These are phyloP conservation scores for Tylochromis polylepis DNA, from an alignment of 2,113 vertebrate species.

Conservation along the genomic window DNA sequence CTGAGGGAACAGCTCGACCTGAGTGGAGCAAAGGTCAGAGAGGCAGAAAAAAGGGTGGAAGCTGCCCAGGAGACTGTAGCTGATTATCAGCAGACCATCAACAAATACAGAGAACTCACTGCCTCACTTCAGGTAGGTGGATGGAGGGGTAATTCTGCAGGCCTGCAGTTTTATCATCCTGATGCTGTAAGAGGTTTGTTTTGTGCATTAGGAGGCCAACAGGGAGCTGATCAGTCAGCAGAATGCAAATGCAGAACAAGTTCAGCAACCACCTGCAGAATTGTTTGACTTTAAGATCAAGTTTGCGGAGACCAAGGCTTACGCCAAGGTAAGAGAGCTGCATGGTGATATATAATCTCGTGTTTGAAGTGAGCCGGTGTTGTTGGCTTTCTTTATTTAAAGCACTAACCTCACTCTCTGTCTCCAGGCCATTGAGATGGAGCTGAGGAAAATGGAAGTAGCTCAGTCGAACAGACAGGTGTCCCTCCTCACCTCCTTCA, in stretches of 20 bases:
- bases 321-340: conserved; percentile 84
- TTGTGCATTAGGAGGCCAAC: conserved; percentile 81
- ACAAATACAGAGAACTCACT: conserved; percentile 91
- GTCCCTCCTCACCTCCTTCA: conserved; percentile 92
- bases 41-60: conserved; percentile 90
- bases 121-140: conserved; percentile 83
- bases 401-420: neutral
- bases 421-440: conserved; percentile 94
- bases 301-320: conserved; percentile 95
- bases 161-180: neutral
- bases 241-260: conserved; percentile 82
- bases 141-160: neutral
- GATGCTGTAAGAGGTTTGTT: neutral
- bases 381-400: neutral
- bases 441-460: conserved; percentile 96
- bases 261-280: conserved; percentile 87
- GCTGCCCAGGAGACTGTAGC: conserved; percentile 93
- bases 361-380: neutral
- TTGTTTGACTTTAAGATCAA: conserved; percentile 99
- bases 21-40: conserved; percentile 76
- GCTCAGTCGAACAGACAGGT: conserved; percentile 90
- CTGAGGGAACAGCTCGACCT: conserved; percentile 92
- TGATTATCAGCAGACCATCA: conserved; percentile 95
- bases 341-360: neutral
- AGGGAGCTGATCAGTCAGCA: conserved; percentile 90